A percentile compares a stretch with the other conserved stretches of the same genome.
Conservation (phyloP, 2,888 invertebrate genomes). For the Sarcophaga rosellei region DNA sequence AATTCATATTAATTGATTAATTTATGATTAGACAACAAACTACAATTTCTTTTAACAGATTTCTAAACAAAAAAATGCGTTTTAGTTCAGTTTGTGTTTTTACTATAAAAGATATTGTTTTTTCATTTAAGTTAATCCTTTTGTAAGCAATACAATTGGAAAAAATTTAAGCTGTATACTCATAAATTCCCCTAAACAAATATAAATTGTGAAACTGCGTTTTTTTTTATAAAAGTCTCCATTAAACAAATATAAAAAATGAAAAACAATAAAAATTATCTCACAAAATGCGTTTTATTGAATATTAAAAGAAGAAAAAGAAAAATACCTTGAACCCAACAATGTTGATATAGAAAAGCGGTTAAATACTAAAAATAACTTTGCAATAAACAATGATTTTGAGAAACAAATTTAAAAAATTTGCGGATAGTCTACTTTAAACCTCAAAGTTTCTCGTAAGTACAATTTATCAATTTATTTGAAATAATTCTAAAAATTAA, state of each 20-base stretch:
- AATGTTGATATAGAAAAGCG: neutral
- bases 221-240: constrained; percentile 9
- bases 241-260: constrained; percentile 8
- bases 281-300: constrained; percentile 59
- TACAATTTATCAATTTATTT: constrained; percentile 21
- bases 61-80: constrained; percentile 33
- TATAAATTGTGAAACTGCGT: neutral
- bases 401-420: neutral
- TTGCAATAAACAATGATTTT: constrained; percentile 24
- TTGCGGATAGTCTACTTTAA: constrained; percentile 28
- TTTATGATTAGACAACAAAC: constrained; percentile 7
- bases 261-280: constrained; percentile 26
- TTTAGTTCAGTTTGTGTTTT: constrained; percentile 23
- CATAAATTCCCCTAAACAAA: constrained; percentile 30
- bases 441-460: constrained; percentile 47
- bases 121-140: constrained; percentile 25
- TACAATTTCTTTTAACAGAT: constrained; percentile 17
- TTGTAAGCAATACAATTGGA: constrained; percentile 31
- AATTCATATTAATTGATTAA: constrained; percentile 22
- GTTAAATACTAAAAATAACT: neutral
- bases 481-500: neutral
- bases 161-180: constrained; percentile 26
- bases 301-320: neutral
- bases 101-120: neutral
- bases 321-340: neutral